Evolutionary conservation across 2,888 invertebrate genomes (phyloP).

Genomic region (Metalampra italica): DNA sequence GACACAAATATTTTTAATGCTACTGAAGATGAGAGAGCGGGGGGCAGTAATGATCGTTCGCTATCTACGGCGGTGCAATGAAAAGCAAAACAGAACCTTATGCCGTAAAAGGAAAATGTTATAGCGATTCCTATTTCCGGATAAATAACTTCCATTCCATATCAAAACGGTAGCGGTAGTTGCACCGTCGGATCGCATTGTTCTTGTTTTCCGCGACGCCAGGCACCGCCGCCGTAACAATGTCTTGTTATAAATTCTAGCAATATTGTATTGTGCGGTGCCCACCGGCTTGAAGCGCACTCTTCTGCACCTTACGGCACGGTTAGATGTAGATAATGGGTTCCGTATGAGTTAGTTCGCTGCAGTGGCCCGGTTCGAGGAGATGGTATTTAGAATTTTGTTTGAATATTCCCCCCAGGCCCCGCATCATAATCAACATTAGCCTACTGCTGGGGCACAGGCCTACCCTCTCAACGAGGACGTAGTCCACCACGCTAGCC

Average conservation of each 20-base stretch:
- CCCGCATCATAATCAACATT: too few species aligned
- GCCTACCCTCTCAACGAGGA: too few species aligned
- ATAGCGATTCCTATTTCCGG: not conserved
- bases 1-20: not conserved
- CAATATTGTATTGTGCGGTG: conserved; percentile 1
- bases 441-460: too few species aligned
- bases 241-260: conserved; percentile 13
- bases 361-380: too few species aligned
- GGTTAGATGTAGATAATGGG: not conserved
- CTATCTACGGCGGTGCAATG: not conserved
- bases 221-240: conserved; percentile 6
- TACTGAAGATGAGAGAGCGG: not conserved
- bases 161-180: conserved; percentile 2
- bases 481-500: too few species aligned
- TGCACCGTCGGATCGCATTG: conserved; percentile 3
- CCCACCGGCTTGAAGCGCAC: not conserved
- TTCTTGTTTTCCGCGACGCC: conserved; percentile 4
- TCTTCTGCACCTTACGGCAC: not conserved
- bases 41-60: too few species aligned
- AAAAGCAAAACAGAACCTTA: not conserved
- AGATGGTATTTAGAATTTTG: too few species aligned
- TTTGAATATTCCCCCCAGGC: too few species aligned
- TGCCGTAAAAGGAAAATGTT: not conserved
- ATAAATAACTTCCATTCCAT: conserved; percentile 3
- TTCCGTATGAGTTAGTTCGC: not conserved